Percentiles rank a stretch among this genome's conserved stretches.
phyloP scores from a whole-genome alignment of 2,113 vertebrate species.

The Eupsittula cactorum region DNA sequence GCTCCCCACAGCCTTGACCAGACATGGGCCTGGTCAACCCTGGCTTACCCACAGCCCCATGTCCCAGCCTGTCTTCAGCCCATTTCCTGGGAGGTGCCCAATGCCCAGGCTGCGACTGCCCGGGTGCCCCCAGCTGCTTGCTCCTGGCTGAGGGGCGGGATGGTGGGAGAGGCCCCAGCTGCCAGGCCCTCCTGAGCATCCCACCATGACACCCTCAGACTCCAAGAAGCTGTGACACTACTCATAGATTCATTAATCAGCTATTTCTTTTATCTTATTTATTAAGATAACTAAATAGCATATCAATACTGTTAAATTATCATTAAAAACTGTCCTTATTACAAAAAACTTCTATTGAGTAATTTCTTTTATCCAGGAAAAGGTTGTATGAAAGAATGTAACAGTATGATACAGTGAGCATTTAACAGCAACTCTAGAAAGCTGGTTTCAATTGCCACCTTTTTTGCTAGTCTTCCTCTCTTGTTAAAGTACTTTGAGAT shows the following conservation, averaged over 20 bases:
- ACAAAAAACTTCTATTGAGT: neutral
- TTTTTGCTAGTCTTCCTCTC: neutral
- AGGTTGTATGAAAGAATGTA: neutral
- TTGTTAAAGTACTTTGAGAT: neutral
- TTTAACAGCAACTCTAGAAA: neutral
- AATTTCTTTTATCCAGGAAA: neutral
- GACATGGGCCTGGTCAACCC: accelerated
- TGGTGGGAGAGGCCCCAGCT: neutral
- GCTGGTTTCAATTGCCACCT: neutral
- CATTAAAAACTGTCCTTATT: neutral
- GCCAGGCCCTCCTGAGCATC: accelerated
- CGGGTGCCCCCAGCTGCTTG: too few species aligned
- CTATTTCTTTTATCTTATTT: neutral
- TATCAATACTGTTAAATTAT: neutral
- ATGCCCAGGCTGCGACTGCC: accelerated
- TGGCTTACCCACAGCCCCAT: neutral
- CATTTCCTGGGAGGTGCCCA: neutral
- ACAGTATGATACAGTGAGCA: neutral
- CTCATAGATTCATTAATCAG: neutral
- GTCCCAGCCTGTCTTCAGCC: neutral
- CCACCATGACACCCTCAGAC: too few species aligned
- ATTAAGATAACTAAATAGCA: neutral
- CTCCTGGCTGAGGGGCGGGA: neutral
- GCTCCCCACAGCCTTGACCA: neutral
- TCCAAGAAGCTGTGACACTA: neutral